Conservation (phyloP, 1,140 invertebrate genomes). For the Chrysoperla carnea region DNA sequence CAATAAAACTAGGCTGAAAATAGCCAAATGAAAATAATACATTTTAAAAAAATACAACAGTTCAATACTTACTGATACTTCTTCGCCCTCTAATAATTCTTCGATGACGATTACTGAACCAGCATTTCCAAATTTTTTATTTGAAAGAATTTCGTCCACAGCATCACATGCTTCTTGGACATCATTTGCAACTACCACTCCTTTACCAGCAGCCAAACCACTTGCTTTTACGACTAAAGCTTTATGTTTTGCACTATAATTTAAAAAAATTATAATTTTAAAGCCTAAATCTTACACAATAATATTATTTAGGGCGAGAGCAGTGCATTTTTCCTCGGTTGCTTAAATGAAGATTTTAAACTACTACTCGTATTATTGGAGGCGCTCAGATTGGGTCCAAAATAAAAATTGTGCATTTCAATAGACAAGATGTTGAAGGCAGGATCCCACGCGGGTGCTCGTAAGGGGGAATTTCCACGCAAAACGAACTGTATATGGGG, state of each 20-base stretch:
- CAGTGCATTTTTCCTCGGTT: neutral
- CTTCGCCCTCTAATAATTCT: slow-evolving; percentile 79
- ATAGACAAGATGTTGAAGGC: too few relatives aligned
- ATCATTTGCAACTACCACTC: slow-evolving; percentile 70
- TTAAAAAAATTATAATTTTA: slow-evolving; percentile 5
- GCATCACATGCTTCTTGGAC: slow-evolving; percentile 62
- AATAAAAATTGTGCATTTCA: too few relatives aligned
- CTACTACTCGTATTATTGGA: neutral
- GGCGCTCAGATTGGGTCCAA: too few relatives aligned
- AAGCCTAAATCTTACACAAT: neutral
- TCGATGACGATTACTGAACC: slow-evolving; percentile 75
- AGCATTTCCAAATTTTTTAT: slow-evolving; percentile 65
- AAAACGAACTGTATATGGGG: too few relatives aligned
- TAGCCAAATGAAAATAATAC: too few relatives aligned
- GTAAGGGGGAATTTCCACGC: too few relatives aligned
- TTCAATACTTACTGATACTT: slow-evolving; percentile 67
- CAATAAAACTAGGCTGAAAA: too few relatives aligned
- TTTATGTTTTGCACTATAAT: slow-evolving; percentile 44
- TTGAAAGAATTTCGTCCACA: slow-evolving; percentile 59
- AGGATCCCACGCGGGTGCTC: too few relatives aligned
- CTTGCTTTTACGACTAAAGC: slow-evolving; percentile 87
- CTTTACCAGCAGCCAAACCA: slow-evolving; percentile 91
- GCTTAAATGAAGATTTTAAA: neutral
- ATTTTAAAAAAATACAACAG: too few relatives aligned
- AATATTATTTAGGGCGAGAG: neutral